Evolutionary conservation across 2,113 vertebrate species (phyloP), one percentile per base, ranked within the genome.

Genomic region (Mungos mungo): DNA sequence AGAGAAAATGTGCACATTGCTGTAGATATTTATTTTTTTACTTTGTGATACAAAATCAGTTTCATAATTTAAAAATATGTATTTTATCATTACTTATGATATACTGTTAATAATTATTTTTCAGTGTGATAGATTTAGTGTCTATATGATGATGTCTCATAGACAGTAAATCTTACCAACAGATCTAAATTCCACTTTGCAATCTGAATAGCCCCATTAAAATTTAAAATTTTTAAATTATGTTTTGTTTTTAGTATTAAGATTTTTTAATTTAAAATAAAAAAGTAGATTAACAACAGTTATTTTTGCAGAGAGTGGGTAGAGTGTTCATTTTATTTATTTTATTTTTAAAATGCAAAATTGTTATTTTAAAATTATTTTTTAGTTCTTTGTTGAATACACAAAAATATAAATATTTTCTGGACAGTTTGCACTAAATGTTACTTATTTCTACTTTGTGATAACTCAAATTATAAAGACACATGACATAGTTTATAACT

Each of bases 111-210:
- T 74, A 45, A n/a, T 63, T 86, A 31, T n/a, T 92, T 91, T 94
- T 80, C 18, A 45, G 13, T 35, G 21, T 84, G 27, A 91, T 45
- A 13, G 2, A 27, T 41, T 97, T 88, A 96, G 69, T 95, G 33
- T 13, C 93, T 97, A 76, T 84, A 54, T 14, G 85, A 82, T 76
- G 86, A 76, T 96, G 95, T 84, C 92, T 96, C 66, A 92, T 21
- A 97, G 90, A 96, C 85, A 97, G 47, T 27, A 13, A 94, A 35
- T 97, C 88, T 96, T 95, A 68, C 82, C 38, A 97, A 76, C 79
- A 98, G 88, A 97, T 98, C 76, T 93, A 97, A 45, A 38, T 74
- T 86, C 81, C 92, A 94, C 98, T 97, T 93, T 96, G 94, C 66
- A 60, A 88, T 97, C 93, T 91, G 93, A 98, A 97, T 97, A 94